Evolutionary conservation across 2,888 invertebrate species (phyloP).

Genomic region (Eristalis intricaria): DNA sequence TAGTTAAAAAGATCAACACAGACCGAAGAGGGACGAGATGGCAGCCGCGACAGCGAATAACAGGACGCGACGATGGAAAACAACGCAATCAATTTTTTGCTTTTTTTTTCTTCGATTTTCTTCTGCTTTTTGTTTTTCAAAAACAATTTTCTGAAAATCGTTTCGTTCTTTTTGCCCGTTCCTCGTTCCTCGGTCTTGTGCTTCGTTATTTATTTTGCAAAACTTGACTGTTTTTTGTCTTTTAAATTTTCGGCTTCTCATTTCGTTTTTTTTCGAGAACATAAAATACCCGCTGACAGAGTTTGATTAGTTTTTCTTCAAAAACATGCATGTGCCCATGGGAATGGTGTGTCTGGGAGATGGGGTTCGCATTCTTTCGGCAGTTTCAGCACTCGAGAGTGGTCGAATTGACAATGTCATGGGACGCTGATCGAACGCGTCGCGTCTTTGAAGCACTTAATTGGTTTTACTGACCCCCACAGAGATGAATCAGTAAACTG

Average conservation of each 20-base stretch:
- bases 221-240: neutral
- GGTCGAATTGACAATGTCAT: neutral
- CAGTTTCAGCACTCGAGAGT: neutral
- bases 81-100: conserved; percentile 64
- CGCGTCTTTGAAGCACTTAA: neutral
- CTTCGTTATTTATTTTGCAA: neutral
- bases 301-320: neutral
- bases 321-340: neutral
- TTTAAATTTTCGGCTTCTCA: neutral
- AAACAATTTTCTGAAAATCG: conserved; percentile 34
- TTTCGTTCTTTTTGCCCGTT: neutral
- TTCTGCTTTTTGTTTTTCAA: conserved; percentile 51
- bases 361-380: neutral
- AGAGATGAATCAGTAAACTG: neutral
- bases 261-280: neutral
- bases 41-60: conserved; percentile 62
- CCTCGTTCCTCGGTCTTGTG: neutral
- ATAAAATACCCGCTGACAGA: conserved; percentile 45
- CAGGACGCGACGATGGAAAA: conserved; percentile 67
- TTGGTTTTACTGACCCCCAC: neutral
- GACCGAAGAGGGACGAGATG: conserved; percentile 52
- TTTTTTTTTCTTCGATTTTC: conserved; percentile 27
- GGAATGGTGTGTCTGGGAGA: neutral
- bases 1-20: conserved; percentile 66
- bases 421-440: neutral